Evolutionary conservation across 2,113 vertebrate species (phyloP).

Genomic region (Damaliscus lunatus): DNA sequence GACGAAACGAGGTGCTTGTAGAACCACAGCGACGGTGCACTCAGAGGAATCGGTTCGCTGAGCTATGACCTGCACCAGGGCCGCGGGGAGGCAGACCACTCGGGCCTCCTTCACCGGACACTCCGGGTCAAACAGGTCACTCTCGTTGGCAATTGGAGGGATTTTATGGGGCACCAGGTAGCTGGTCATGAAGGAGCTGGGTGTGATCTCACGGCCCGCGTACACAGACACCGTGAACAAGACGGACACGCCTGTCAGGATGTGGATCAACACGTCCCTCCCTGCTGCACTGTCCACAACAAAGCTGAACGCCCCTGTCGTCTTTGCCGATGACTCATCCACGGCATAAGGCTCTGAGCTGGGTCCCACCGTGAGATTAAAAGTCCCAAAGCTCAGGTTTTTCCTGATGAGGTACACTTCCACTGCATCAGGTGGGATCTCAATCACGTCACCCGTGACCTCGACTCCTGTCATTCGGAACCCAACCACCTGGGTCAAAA

Average conservation of each 20-base stretch:
- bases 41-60: accelerated
- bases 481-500: conserved; percentile 44
- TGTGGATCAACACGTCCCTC: conserved; percentile 74
- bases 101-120: conserved; percentile 65
- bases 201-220: neutral
- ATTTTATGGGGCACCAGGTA: conserved; percentile 64
- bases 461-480: conserved; percentile 68
- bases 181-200: neutral
- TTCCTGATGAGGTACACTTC: conserved; percentile 75
- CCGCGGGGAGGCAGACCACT: conserved; percentile 73
- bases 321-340: neutral
- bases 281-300: conserved; percentile 31
- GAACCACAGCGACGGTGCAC: conserved; percentile 29
- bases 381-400: neutral
- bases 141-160: conserved; percentile 30
- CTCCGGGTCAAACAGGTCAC: neutral
- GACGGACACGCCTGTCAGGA: conserved; percentile 69
- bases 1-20: conserved; percentile 31
- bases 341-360: neutral
- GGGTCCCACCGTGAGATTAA: conserved; percentile 63
- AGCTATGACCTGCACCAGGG: conserved; percentile 54
- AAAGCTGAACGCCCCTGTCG: conserved; percentile 70
- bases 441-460: neutral
- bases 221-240: conserved; percentile 71
- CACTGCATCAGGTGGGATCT: conserved; percentile 38